These are phyloP conservation scores for Heterotilapia buettikoferi DNA, from an alignment of 2,113 vertebrate species.

Conservation along the genomic window DNA sequence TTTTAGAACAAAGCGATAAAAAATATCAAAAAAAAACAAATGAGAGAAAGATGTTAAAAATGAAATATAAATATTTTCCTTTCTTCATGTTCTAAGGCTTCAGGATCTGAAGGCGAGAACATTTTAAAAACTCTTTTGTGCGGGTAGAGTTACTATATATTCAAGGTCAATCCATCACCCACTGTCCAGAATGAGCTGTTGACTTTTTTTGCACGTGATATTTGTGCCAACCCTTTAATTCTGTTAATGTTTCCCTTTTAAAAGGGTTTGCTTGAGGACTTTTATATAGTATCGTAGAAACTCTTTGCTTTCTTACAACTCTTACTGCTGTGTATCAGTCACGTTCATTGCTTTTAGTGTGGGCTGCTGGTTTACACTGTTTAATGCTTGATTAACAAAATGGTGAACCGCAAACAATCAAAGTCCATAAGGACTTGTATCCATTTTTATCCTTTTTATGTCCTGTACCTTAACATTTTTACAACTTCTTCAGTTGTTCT, in stretches of 20 bases:
- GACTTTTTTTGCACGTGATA: accelerated
- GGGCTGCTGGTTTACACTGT: background rate
- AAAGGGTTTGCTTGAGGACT: background rate
- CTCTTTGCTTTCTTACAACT: background rate
- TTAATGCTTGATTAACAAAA: background rate
- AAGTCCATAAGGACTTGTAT: background rate
- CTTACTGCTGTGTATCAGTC: background rate
- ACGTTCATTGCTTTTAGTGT: background rate
- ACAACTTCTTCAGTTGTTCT: background rate
- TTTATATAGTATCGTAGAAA: background rate
- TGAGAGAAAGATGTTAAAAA: background rate
- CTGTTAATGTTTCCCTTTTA: background rate
- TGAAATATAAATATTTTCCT: background rate
- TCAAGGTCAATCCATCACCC: background rate
- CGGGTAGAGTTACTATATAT: accelerated
- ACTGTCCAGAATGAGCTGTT: background rate
- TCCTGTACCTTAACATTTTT: accelerated
- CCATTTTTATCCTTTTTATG: background rate
- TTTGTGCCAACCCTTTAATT: background rate
- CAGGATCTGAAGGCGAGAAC: background rate
- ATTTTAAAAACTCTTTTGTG: background rate
- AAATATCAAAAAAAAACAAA: background rate
- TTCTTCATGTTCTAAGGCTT: background rate
- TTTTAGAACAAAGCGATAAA: background rate
- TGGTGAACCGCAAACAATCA: background rate